phyloP scores from a whole-genome alignment of 2,113 vertebrate genomes.

The Python bivittatus region DNA sequence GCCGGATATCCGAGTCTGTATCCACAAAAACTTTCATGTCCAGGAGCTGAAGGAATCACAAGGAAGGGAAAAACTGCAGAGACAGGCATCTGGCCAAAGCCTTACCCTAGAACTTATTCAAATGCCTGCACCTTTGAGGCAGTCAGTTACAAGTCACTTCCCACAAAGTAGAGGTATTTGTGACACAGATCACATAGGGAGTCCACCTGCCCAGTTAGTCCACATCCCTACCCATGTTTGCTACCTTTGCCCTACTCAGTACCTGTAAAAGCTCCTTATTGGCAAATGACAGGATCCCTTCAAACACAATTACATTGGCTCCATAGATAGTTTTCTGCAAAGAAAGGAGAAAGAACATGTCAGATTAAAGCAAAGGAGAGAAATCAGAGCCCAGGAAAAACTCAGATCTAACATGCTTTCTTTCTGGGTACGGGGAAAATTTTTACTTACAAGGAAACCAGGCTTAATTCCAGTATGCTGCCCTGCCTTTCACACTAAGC shows the following conservation, averaged over 20 bases:
- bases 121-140: too few relatives aligned
- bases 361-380: background rate
- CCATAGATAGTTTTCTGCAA: conserved; percentile 88
- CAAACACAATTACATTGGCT: conserved; percentile 89
- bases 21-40: conserved; percentile 96
- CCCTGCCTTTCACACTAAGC: too few relatives aligned
- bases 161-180: too few relatives aligned
- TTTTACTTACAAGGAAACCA: background rate
- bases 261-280: conserved; percentile 94
- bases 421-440: background rate
- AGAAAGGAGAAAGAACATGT: background rate
- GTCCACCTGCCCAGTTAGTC: background rate
- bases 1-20: conserved; percentile 89
- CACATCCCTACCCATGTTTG: background rate
- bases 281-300: conserved; percentile 88
- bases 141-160: background rate
- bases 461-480: background rate
- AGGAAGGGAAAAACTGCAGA: conserved; percentile 4
- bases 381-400: background rate
- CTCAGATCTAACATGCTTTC: background rate
- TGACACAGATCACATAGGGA: background rate
- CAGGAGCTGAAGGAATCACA: conserved; percentile 76
- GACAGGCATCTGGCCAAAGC: fast-evolving
- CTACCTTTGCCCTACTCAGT: background rate
- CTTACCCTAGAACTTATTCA: fast-evolving